Evolutionary conservation across 1,140 invertebrate species (phyloP), one percentile per base, ranked within the genome.

Genomic region (Eufriesea mexicana): DNA sequence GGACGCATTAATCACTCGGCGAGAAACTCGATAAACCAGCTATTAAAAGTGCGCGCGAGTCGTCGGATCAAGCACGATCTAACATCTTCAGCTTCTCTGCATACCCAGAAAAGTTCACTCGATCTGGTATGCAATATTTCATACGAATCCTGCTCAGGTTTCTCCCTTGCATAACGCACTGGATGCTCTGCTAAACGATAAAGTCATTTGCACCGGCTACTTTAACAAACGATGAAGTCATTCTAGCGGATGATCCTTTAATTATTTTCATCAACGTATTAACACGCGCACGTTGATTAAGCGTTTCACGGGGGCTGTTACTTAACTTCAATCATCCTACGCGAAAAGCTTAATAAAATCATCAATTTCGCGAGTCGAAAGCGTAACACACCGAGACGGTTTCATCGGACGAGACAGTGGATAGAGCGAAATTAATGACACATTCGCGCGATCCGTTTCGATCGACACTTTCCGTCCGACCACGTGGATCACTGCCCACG

Each of bases 101-200:
- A 28, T 35, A 10, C 8, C 12, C 20, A 45, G 18, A 66, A 66
- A 66, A 66, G 64, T 66, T 66, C 64, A 66, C 45, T 66, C 45
- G 35, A 66, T n/a, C 64, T 66, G 20, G 64, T 66, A 45, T 42
- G 42, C 64, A 20, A 66, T 66, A 66, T 66, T 66, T 66, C 64
- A 66, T n/a, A n/a, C 12, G 23, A 66, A 64, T 64, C 62, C 4
- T 18, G 8, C 55, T 35, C 23, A 35, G 45, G 64, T 45, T 66
- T 66, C 64, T 66, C n/a, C 0, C 5, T 66, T 66, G 23, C 42
- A n/a, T 45, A 66, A 66, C 42, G 12, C 20, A 12, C 42, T 45
- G 64, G 35, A 66, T n/a, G 23, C 64, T 23, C 20, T 7, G 42
- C 64, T 66, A 45, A n/a, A 45, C 42, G 64, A 66, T 66, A 66